phyloP scores from a whole-genome alignment of 2,113 vertebrate genomes.

The Proterorhinus semilunaris region DNA sequence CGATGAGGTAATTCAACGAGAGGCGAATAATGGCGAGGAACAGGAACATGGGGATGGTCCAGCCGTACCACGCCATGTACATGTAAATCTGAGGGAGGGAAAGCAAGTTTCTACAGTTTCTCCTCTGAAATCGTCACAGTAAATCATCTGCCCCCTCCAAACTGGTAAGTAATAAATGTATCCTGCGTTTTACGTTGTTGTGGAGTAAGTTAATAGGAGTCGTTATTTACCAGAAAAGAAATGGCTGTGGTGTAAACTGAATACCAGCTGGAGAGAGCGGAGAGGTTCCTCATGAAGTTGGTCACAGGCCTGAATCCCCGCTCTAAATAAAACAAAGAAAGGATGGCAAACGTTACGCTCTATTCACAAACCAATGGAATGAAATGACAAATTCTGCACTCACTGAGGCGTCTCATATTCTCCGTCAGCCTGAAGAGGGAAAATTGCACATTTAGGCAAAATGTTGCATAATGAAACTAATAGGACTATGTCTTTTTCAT shows the following conservation, averaged over 20 bases:
- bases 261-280: constrained; percentile 96
- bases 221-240: constrained; percentile 88
- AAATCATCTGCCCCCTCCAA: too few relatives aligned
- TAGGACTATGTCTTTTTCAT: too few relatives aligned
- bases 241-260: constrained; percentile 97
- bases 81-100: constrained; percentile 86
- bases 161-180: too few relatives aligned
- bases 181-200: neutral
- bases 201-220: too few relatives aligned
- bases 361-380: neutral
- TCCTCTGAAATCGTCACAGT: neutral
- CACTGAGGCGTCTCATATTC: constrained; percentile 96
- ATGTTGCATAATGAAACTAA: too few relatives aligned
- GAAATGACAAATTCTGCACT: constrained; percentile 66
- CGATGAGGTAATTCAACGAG: constrained; percentile 98
- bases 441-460: neutral
- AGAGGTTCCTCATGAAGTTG: constrained; percentile 93
- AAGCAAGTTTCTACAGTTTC: neutral
- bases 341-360: neutral
- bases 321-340: constrained; percentile 72
- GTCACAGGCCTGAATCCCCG: constrained; percentile 93
- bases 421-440: constrained; percentile 86
- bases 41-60: constrained; percentile 96
- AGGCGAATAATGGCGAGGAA: constrained; percentile 95
- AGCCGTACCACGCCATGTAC: constrained; percentile 96